Base-by-base conservation (phyloP, 2,888 invertebrate species). In the Argyra leucocephala region DNA sequence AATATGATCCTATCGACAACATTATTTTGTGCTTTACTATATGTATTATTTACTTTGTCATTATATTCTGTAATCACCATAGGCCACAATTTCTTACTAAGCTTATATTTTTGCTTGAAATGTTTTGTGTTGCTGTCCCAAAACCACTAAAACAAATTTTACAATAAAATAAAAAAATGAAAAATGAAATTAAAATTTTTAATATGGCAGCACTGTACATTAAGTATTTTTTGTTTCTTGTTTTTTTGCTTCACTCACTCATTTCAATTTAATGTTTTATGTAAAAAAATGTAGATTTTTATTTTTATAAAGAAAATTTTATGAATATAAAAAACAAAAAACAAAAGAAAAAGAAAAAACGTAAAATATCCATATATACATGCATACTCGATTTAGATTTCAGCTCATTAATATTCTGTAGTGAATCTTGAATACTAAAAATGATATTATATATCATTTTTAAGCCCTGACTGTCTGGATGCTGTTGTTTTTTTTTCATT, bases 231-330 rank as follows among this genome's bases (percentile, higher is more conserved):
- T n/a, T 37, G 6, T 37, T 3, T 48, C 5, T 48, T n/a, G 18
- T 48, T 18, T 48, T 18, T 15, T n/a, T 48, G 12, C 2, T 48
- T 3, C 48, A 31, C 10, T 31, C 10, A 7, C 10, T 7, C 10
- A 10, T 31, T 48, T 48, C 12, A 48, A 48, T 48, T 48, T 48
- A 12, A 48, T 48, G 9, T 18, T 48, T 5, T 18, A 48, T 48
- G n/a, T 48, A n/a, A 48, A n/a, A 37, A 48, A 48, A 48, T 48
- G 48, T 48, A 48, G 48, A 48, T 48, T 48, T 15, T 48, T 48
- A 3, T 48, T 48, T 48, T 48, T 48, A 48, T 48, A 48, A 48
- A 48, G 48, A 48, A 48, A 48, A 15, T 18, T 37, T 15, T 9
- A 18, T 48, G 48, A 9, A 18, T 12, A 48, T 2, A 48, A 12